Conservation (phyloP, 2,113 vertebrate species). For the Zapus hudsonius region DNA sequence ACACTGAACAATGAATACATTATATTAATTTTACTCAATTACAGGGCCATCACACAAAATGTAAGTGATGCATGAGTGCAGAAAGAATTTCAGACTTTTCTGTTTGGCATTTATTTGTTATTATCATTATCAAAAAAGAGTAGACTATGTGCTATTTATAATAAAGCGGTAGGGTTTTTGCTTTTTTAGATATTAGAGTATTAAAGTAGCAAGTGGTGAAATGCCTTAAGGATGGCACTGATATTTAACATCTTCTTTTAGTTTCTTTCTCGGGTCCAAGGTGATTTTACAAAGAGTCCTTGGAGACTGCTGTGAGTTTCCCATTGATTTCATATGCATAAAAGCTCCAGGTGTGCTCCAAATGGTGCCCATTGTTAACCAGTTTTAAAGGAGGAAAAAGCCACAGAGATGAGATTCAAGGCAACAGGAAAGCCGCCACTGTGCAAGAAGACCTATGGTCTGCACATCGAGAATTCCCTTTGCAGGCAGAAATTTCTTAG, state of each 20-base stretch:
- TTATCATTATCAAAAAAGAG: constrained; percentile 76
- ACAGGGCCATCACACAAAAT: constrained; percentile 51
- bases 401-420: not conserved
- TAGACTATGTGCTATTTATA: constrained; percentile 71
- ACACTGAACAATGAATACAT: constrained; percentile 31
- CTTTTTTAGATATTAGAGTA: constrained; percentile 41
- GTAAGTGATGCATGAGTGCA: constrained; percentile 60
- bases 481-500: not conserved
- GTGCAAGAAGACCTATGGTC: not conserved
- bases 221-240: constrained; percentile 57
- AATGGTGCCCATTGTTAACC: constrained; percentile 47
- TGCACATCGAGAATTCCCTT: not conserved
- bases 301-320: constrained; percentile 58
- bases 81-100: constrained; percentile 75
- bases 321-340: constrained; percentile 58
- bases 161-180: constrained; percentile 53
- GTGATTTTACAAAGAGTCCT: constrained; percentile 69
- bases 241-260: constrained; percentile 60
- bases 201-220: constrained; percentile 73
- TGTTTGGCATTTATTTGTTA: constrained; percentile 76
- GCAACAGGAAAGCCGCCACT: not conserved
- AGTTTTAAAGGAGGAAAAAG: constrained; percentile 26
- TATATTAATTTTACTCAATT: constrained; percentile 68
- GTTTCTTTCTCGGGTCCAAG: constrained; percentile 58
- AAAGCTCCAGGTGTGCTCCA: constrained; percentile 39